Evolutionary conservation across 2,797 vertebrate species (phyloP), one percentile per base, ranked within the genome.

Genomic region (Acropternis orthonyx): DNA sequence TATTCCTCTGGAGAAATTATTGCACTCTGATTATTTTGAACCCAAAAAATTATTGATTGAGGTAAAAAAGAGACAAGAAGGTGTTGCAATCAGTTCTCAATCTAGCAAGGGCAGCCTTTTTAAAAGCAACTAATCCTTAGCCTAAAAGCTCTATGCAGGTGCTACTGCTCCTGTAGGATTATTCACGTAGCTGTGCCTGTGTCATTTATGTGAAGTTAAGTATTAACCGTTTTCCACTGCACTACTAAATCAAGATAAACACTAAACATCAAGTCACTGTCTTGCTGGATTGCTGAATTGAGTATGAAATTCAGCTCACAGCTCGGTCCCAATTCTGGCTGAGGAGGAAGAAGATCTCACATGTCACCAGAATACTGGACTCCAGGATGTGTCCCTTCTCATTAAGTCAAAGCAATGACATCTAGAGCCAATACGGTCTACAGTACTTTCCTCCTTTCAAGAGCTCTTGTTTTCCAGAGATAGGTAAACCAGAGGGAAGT

Each of bases 11-110:
- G 39, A 92, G 74, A 48, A 88, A 93, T 95, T 97, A 91, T 30
- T 80, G 28, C 52, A 48, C 54, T 92, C 76, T 92, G 88, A 89
- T 95, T 95, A 92, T 94, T 87, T 71, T 69, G 68, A 93, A 85
- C 66, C 59, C 76, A 65, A 92, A 92, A 96, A 97, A 75, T 85
- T 96, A 95, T 77, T 91, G 92, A 94, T 86, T 96, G 85, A 79
- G 28, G 56, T 79, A 89, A 92, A 79, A 82, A 92, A 92, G 65
- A 90, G 86, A 83, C 67, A 89, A 85, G 74, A 86, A 89, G 51
- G 39, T 80, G 56, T 30, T 85, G 74, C 90, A 93, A 93, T 95
- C 89, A 90, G 80, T 79, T 91, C 81, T 85, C 93, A 92, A 54
- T 89, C 90, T 85, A 88, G 80, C 15, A 28, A 92, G 58, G 56